Percentiles rank a stretch among this genome's conserved stretches.
Evolutionary conservation across 2,113 vertebrate genomes (phyloP).

Genomic region (Cardinalis cardinalis): DNA sequence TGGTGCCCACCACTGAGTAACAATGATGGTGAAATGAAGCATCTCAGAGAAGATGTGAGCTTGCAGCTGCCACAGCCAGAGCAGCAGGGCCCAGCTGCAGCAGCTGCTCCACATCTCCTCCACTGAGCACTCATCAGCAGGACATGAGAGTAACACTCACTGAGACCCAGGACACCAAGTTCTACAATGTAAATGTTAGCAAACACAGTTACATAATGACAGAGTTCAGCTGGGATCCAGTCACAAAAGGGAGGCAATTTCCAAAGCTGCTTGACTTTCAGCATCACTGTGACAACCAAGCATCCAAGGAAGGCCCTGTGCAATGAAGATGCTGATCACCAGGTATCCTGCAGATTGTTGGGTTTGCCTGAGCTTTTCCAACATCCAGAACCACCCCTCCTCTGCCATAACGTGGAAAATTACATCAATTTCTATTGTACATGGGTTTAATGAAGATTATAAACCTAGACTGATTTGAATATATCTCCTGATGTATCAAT

Average conservation of each 20-base stretch:
- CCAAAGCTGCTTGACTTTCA: not conserved
- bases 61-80: not conserved
- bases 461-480: not conserved
- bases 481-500: accelerated
- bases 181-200: not conserved
- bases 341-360: not conserved
- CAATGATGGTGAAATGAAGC: not conserved
- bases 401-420: not conserved
- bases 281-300: not conserved
- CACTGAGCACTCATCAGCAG: not conserved
- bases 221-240: not conserved
- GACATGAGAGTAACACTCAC: not conserved
- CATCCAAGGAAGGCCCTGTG: not conserved
- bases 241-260: not conserved
- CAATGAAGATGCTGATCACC: not conserved
- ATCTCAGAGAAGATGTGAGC: not conserved
- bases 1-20: not conserved
- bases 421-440: not conserved
- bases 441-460: not conserved
- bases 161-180: not conserved
- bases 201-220: not conserved
- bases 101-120: not conserved
- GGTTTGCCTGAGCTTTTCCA: not conserved
- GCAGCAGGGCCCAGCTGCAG: not conserved
- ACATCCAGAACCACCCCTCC: not conserved